phyloP scores from a whole-genome alignment of 2,797 vertebrate species.

The Propithecus perrieri region DNA sequence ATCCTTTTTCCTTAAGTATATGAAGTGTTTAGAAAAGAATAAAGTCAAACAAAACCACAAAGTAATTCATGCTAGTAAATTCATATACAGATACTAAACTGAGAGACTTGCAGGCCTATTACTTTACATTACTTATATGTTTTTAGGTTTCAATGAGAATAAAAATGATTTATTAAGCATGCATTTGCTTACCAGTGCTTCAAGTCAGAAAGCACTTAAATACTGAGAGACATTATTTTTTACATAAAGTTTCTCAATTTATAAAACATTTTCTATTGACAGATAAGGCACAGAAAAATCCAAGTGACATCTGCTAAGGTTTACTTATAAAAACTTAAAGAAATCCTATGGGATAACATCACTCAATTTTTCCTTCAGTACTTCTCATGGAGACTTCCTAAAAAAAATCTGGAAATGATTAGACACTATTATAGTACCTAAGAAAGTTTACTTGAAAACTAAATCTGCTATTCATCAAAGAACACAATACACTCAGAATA shows the following conservation, averaged over 20 bases:
- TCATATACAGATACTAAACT: conserved; percentile 24
- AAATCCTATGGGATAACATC: conserved; percentile 83
- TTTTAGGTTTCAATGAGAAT: conserved; percentile 46
- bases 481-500: conserved; percentile 84
- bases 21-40: conserved; percentile 59
- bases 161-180: conserved; percentile 65
- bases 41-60: conserved; percentile 70
- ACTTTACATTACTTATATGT: conserved; percentile 16
- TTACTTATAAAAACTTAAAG: conserved; percentile 83
- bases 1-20: conserved; percentile 65
- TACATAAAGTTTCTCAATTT: conserved; percentile 66
- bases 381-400: conserved; percentile 59
- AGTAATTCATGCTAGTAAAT: conserved; percentile 60
- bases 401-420: conserved; percentile 93
- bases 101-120: conserved; percentile 18
- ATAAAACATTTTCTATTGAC: conserved; percentile 79
- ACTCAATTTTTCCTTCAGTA: conserved; percentile 83
- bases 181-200: conserved; percentile 61
- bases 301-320: conserved; percentile 82
- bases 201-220: conserved; percentile 70
- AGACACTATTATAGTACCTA: conserved; percentile 89
- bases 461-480: conserved; percentile 86
- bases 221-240: conserved; percentile 46
- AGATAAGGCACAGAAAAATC: conserved; percentile 85
- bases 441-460: conserved; percentile 88